These are phyloP conservation scores for Montipora cactus DNA, from an alignment of 64 coral and sea anemone species.

Conservation along the genomic window DNA sequence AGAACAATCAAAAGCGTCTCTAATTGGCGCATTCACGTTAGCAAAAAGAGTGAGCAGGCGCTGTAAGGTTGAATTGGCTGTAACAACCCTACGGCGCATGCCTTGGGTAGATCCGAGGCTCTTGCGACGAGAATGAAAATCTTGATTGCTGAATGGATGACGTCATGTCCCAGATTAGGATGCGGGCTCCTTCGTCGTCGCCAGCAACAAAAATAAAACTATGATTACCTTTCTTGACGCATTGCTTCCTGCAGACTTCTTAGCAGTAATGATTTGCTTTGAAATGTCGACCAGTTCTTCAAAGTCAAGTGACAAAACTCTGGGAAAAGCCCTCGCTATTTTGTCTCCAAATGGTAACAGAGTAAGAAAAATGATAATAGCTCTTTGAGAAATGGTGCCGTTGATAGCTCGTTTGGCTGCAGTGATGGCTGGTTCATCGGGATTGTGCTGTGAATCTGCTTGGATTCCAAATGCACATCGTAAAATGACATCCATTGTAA, in stretches of 20 bases:
- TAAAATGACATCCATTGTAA: slow-evolving; percentile 62
- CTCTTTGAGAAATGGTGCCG: background rate
- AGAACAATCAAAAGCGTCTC: no score
- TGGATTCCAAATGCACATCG: slow-evolving; percentile 42
- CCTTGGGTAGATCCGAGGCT: no score
- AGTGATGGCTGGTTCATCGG: slow-evolving; percentile 29
- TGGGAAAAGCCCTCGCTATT: background rate
- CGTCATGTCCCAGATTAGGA: no score
- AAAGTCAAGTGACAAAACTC: background rate
- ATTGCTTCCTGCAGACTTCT: background rate
- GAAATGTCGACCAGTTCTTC: background rate
- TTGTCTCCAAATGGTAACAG: slow-evolving; percentile 28
- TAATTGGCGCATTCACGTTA: no score
- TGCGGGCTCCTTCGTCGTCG: no score
- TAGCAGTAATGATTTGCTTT: background rate
- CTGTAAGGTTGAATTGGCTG: no score
- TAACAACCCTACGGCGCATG: no score
- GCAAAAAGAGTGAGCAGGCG: no score
- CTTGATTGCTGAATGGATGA: no score
- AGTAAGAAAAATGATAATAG: background rate
- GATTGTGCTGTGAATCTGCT: slow-evolving; percentile 49
- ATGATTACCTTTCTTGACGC: background rate
- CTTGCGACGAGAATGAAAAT: no score
- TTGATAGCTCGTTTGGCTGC: slow-evolving; percentile 25
- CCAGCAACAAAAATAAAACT: background rate